Percentiles rank a stretch among this genome's conserved stretches.
These are phyloP conservation scores for Rhyacichthys aspro DNA, from an alignment of 2,797 vertebrate species.

Conservation along the genomic window DNA sequence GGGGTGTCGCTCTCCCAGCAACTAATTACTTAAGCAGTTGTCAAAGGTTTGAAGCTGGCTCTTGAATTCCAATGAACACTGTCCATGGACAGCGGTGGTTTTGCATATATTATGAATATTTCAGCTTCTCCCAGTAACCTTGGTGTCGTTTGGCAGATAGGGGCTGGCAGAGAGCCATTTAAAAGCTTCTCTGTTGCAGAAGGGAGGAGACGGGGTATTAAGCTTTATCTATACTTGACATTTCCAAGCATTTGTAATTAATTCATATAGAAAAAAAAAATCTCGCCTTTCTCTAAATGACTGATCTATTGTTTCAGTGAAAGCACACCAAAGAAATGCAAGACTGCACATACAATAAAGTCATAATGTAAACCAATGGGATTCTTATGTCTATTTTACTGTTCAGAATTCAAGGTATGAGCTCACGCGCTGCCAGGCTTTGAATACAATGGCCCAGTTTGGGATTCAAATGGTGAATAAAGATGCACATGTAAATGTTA, in stretches of 20 bases:
- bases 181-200: constrained; percentile 75
- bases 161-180: constrained; percentile 79
- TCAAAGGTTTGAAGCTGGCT: constrained; percentile 81
- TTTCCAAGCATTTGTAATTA: constrained; percentile 82
- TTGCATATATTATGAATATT: constrained; percentile 87
- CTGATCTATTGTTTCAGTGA: constrained; percentile 55
- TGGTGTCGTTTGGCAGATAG: constrained; percentile 81
- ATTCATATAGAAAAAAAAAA: constrained; percentile 74
- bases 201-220: constrained; percentile 77
- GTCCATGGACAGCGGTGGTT: constrained; percentile 79
- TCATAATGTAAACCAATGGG: neutral
- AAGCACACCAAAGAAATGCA: constrained; percentile 36
- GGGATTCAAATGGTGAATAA: constrained; percentile 41
- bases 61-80: constrained; percentile 84
- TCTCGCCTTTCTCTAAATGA: constrained; percentile 58
- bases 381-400: constrained; percentile 21
- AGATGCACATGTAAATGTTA: constrained; percentile 46
- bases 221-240: constrained; percentile 83
- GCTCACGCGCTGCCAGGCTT: neutral
- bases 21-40: constrained; percentile 84
- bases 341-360: constrained; percentile 4
- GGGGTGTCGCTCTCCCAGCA: constrained; percentile 71
- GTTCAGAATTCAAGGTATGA: constrained; percentile 38
- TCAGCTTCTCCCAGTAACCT: constrained; percentile 81
- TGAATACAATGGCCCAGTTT: constrained; percentile 38